Base-by-base conservation (phyloP, 2,113 vertebrate genomes). In the Pelusios castaneus region DNA sequence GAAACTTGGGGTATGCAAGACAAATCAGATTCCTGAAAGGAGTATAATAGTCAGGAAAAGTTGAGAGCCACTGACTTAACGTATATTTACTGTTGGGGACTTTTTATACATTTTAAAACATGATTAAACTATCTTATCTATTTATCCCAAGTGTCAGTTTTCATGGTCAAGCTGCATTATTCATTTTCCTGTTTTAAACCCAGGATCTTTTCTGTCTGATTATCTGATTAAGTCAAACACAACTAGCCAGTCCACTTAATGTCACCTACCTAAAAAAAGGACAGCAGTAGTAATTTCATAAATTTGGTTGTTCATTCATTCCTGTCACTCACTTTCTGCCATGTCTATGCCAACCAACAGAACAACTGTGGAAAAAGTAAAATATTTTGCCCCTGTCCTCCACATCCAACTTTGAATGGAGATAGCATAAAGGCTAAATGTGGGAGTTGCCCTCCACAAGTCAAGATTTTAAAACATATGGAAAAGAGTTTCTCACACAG, bases 81-180 rank as follows among this genome's bases (percentile, higher is more conserved):
- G 92, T 90, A 97, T 94, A 95, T 97, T 97, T 97, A 97, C 76
- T 95, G 55, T 91, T 92, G 82, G 82, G 89, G 89, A 97, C 96
- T 96, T 97, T 97, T 97, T 94, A 92, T 96, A 52, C 55, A 12
- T 95, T 96, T 95, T 94, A 95, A 97, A 96, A 91, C 70, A 84
- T 60, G 81, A 92, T 94, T 94, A 97, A 97, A 80, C 82, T 95
- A 95, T 97, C 97, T 91, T 90, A 96, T 34, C 19, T 90, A 94
- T 82, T 70, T 94, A 88, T 92, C 94, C 96, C 96, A 51, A 96
- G 73, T 88, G 95, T 91, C 92, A 51, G 70, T 97, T 96, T 97
- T 91, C 93, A 58, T 94, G 87, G 80, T 91, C 87, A 82, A 91
- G 94, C 34, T 91, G 88, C 95, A 94, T 94, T 88, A 89, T 94